Evolutionary conservation across 2,113 vertebrate genomes (phyloP), one percentile per base, ranked within the genome.

Genomic region (Argyrosomus japonicus): DNA sequence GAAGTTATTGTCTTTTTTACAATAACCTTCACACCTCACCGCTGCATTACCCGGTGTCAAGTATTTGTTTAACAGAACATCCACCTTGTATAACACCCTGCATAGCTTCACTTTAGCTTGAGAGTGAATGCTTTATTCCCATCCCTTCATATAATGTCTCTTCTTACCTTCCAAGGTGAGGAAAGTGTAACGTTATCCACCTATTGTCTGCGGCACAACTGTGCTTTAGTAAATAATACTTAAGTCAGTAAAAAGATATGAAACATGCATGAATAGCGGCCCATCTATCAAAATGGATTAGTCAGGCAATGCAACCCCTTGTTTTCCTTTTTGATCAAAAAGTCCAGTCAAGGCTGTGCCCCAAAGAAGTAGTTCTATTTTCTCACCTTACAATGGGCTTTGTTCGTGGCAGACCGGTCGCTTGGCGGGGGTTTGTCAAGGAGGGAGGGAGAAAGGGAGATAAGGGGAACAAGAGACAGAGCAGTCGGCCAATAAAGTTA

Each of bases 171-270:
- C 43, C 48, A 48, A 84, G 54, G 25, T 32, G 32, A 63, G 51
- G 48, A 78, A 85, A 62, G 47, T 60, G 81, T 77, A 90, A 87
- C 79, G 11, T 47, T 70, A 87, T 75, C 76, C 69, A 15, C 0
- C 40, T 50, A 54, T 83, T 91, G 64, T 84, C 74, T 69, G 18
- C 17, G 15, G n/a, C 70, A 71, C 71, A 78, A 76, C 62, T 64
- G 63, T 27, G 29, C 45, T 79, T 70, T 4, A 48, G 85, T 90
- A 92, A 88, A 85, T 87, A 85, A 87, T 86, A 79, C 69, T 85
- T 73, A 65, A 65, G 54, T 32, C 27, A 13, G 51, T 86, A 58
- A 78, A 85, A 77, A 84, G 51, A 76, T 32, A 87, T 47, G 47
- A 71, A 57, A 56, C 19, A 0, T 64, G 50, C n/a, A 47, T 81